Base-by-base conservation (phyloP, 2,888 invertebrate species). In the Pseudococcus longispinus region DNA sequence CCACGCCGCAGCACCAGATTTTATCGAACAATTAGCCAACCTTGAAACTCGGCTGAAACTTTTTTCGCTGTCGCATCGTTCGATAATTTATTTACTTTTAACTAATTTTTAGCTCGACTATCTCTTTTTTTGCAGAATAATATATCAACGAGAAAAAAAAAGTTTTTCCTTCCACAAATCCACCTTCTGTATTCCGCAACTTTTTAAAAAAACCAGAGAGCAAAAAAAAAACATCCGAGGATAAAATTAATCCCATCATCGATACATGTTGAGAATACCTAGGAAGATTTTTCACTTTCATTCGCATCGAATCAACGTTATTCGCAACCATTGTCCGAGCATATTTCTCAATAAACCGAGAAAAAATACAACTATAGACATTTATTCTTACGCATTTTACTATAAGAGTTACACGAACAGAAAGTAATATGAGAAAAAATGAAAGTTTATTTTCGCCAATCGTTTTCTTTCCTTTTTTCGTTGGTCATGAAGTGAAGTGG, bases 11-110 rank as follows among this genome's bases (percentile, higher is more conserved):
- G 18, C 51, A 8, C 65, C 65, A 65, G 65, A 65, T 65, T 65
- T 65, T 65, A 65, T 65, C 65, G 26, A 65, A 65, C 26, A 65
- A 65, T 65, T 65, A 65, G 11, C 20, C 65, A 65, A 65, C 65
- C 65, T 65, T 65, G 65, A 26, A 65, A 65, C 23, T 65, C 65
- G n/a, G 9, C 1, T 65, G 20, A 65, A 65, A 65, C 23, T 65
- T 65, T 65, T 65, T 65, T 65, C n/a, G 44, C 51, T n/a, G 51
- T 51, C 51, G n/a, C n/a, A 51, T n/a, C n/a, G 51, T 51, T 51
- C 51, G n/a, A 51, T 51, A 51, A 51, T 51, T 51, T n/a, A 51
- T 51, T 51, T 51, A 51, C 51, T 51, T 51, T 51, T 51, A 46
- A 46, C 46, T 46, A 15, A 46, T 46, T 46, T 46, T 46, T 46